These are phyloP conservation scores for Taurulus bubalis DNA, from an alignment of 2,113 vertebrate genomes.

Conservation along the genomic window DNA sequence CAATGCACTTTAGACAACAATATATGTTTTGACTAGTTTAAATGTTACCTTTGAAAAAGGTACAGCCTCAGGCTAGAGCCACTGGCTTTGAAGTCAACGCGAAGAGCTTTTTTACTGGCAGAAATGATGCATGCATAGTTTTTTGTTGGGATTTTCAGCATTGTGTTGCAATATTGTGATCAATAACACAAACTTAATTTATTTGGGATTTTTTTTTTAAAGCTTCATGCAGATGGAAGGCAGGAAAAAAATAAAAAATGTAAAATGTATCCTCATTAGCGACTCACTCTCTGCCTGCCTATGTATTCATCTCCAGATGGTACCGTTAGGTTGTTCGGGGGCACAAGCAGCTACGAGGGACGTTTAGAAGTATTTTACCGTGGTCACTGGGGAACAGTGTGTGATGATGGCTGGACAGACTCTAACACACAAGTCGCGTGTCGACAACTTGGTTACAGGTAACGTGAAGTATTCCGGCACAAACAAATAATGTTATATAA, in stretches of 20 bases:
- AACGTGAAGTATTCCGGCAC: slow-evolving; percentile 11
- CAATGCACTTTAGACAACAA: too few species aligned
- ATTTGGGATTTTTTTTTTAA: neutral
- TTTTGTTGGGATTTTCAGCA: neutral
- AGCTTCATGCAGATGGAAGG: neutral
- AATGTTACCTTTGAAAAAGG: neutral
- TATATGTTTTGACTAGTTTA: neutral
- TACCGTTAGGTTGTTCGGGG: slow-evolving; percentile 86
- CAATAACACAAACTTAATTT: neutral
- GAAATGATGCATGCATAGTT: neutral
- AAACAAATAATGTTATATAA: neutral
- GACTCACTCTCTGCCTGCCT: neutral
- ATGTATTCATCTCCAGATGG: slow-evolving; percentile 85
- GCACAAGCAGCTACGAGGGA: slow-evolving; percentile 86
- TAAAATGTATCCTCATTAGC: neutral
- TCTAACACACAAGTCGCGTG: slow-evolving; percentile 91
- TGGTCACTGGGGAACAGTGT: slow-evolving; percentile 94
- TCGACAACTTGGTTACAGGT: slow-evolving; percentile 95
- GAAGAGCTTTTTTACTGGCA: neutral
- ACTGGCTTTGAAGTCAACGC: neutral
- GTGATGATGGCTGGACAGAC: slow-evolving; percentile 93
- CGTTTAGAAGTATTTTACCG: slow-evolving; percentile 89
- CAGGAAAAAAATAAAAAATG: neutral
- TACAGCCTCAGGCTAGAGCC: neutral
- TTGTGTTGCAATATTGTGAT: neutral